Conservation (phyloP, 2,888 invertebrate genomes). For the Nasonovia ribisnigri region DNA sequence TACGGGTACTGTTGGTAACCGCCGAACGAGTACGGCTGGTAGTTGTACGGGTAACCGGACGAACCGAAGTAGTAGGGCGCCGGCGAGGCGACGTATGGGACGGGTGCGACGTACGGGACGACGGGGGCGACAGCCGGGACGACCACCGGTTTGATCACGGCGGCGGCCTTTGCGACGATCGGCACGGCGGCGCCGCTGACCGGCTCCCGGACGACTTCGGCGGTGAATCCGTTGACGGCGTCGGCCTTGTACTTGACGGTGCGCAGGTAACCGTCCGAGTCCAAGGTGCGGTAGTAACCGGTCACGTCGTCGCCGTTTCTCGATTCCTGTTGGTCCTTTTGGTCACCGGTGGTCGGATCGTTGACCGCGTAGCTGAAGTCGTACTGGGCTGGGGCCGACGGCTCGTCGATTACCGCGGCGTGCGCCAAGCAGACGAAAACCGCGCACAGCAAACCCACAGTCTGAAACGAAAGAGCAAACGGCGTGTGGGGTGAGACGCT, state of each 20-base stretch:
- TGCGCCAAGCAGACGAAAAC: neutral
- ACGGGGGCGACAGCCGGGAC: neutral
- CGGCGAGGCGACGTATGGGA: neutral
- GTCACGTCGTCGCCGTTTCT: constrained; percentile 68
- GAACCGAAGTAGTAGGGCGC: constrained; percentile 13
- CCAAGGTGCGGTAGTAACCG: constrained; percentile 68
- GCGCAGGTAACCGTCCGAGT: constrained; percentile 67
- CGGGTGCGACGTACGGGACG: constrained; percentile 4
- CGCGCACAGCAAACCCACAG: neutral
- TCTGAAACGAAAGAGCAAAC: neutral
- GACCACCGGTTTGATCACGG: neutral
- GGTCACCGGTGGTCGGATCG: constrained; percentile 68
- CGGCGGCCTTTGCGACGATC: neutral
- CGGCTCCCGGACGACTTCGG: constrained; percentile 66
- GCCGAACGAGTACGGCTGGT: constrained; percentile 56
- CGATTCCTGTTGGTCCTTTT: constrained; percentile 68
- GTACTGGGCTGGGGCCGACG: constrained; percentile 66
- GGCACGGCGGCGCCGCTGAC: neutral
- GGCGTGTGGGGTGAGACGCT: neutral
- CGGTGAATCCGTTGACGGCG: constrained; percentile 68
- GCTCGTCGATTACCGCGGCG: constrained; percentile 54
- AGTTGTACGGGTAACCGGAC: constrained; percentile 66
- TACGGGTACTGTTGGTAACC: constrained; percentile 49
- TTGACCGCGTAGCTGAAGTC: constrained; percentile 68
- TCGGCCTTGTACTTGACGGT: constrained; percentile 68